Evolutionary conservation across 2,888 invertebrate species (phyloP).

Genomic region (Folsomia manolachei): DNA sequence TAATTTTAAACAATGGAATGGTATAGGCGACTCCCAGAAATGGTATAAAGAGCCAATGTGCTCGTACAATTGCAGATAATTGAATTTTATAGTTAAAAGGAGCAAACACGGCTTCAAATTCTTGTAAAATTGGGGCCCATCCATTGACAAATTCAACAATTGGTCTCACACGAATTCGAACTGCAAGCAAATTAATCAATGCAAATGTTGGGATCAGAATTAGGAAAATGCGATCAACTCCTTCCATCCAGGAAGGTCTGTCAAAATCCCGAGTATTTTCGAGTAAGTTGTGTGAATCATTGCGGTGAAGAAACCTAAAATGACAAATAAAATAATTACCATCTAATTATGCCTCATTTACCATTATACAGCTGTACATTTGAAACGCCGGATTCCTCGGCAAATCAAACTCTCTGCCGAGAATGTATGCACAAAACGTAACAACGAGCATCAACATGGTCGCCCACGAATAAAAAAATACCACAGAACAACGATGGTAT

Average conservation of each 20-base stretch:
- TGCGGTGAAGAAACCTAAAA: not conserved
- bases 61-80: not conserved
- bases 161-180: not conserved
- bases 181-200: not conserved
- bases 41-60: not conserved
- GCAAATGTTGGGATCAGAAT: not conserved
- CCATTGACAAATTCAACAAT: not conserved
- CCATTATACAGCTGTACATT: not conserved
- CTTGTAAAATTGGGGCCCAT: not conserved
- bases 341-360: not conserved
- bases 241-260: not conserved
- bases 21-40: not conserved
- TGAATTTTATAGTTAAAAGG: not conserved
- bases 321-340: not conserved
- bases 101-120: not conserved
- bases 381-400: not conserved
- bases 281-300: not conserved
- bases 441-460: not conserved
- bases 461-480: not conserved
- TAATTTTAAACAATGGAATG: not conserved
- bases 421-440: not conserved
- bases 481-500: not conserved
- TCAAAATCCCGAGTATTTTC: not conserved
- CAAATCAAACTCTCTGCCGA: not conserved
- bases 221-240: not conserved